Conservation (phyloP, 2,113 vertebrate genomes). For the Tetraodon nigroviridis region DNA sequence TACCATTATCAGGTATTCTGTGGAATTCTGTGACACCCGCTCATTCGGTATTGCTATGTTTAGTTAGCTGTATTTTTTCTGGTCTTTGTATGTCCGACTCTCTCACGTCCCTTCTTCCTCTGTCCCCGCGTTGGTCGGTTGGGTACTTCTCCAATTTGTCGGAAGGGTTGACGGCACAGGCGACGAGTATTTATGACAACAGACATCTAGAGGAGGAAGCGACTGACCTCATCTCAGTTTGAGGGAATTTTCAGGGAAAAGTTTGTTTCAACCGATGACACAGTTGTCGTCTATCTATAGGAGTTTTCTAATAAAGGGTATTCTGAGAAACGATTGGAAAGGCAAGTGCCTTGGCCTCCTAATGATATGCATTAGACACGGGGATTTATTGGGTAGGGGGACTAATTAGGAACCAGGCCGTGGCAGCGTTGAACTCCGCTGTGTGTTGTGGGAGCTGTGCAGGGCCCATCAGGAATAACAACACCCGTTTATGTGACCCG, state of each 20-base stretch:
- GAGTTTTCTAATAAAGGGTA: slow-evolving; percentile 19
- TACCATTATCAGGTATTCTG: slow-evolving; percentile 67
- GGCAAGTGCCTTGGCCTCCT: slow-evolving; percentile 57
- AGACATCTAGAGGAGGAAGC: background rate
- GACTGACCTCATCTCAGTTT: background rate
- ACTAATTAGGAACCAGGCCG: slow-evolving; percentile 68
- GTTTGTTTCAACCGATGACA: slow-evolving; percentile 9
- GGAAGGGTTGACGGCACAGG: background rate
- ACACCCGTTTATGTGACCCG: slow-evolving; percentile 82
- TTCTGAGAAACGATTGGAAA: slow-evolving; percentile 33
- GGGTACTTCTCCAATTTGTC: slow-evolving; percentile 27
- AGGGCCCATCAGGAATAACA: slow-evolving; percentile 52
- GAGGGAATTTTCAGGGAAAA: slow-evolving; percentile 42
- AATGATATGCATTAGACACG: slow-evolving; percentile 31
- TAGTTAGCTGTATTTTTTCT: slow-evolving; percentile 60
- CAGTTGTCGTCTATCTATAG: slow-evolving; percentile 13
- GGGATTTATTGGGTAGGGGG: slow-evolving; percentile 74
- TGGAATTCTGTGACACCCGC: slow-evolving; percentile 70
- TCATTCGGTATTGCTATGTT: slow-evolving; percentile 66
- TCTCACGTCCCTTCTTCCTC: slow-evolving; percentile 23
- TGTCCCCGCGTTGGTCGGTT: slow-evolving; percentile 35
- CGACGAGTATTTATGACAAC: no score
- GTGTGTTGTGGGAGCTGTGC: slow-evolving; percentile 53
- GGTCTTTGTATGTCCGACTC: slow-evolving; percentile 38
- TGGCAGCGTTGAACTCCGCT: slow-evolving; percentile 40